phyloP scores from a whole-genome alignment of 2,113 vertebrate species.

The Argyrosomus japonicus region DNA sequence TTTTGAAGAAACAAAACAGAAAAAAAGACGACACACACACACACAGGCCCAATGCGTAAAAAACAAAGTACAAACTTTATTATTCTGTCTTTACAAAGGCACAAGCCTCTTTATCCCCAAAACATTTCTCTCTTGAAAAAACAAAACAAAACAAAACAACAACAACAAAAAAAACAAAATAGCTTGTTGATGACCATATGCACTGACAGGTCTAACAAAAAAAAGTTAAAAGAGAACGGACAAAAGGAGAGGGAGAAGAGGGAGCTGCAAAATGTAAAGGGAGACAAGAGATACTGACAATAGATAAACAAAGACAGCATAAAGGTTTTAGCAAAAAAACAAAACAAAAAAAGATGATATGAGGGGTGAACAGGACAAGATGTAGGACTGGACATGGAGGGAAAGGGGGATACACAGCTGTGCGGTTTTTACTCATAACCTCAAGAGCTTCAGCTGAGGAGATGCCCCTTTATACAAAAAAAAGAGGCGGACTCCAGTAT shows the following conservation, averaged over 20 bases:
- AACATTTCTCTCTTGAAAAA: constrained; percentile 87
- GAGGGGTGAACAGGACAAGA: constrained; percentile 43
- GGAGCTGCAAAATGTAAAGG: constrained; percentile 49
- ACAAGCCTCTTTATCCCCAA: constrained; percentile 90
- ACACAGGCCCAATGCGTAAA: constrained; percentile 72
- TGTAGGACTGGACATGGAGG: constrained; percentile 72
- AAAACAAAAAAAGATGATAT: constrained; percentile 1
- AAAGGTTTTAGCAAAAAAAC: constrained; percentile 17
- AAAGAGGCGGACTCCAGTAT: constrained; percentile 65
- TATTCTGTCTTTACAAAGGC: constrained; percentile 99
- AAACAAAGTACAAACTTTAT: constrained; percentile 99
- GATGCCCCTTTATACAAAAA: constrained; percentile 63
- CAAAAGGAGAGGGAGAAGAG: constrained; percentile 36
- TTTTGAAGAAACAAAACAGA: background rate
- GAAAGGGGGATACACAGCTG: constrained; percentile 77
- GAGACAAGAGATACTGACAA: constrained; percentile 43
- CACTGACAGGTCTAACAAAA: constrained; percentile 82
- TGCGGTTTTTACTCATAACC: constrained; percentile 78
- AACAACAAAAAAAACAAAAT: constrained; percentile 76
- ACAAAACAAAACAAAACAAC: constrained; percentile 85
- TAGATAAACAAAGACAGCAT: constrained; percentile 50
- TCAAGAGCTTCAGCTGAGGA: constrained; percentile 78
- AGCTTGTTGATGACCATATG: constrained; percentile 93
- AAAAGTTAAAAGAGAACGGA: constrained; percentile 53
- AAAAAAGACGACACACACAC: constrained; percentile 8